Evolutionary conservation across 2,113 vertebrate species (phyloP).

Genomic region (Octodon degus): DNA sequence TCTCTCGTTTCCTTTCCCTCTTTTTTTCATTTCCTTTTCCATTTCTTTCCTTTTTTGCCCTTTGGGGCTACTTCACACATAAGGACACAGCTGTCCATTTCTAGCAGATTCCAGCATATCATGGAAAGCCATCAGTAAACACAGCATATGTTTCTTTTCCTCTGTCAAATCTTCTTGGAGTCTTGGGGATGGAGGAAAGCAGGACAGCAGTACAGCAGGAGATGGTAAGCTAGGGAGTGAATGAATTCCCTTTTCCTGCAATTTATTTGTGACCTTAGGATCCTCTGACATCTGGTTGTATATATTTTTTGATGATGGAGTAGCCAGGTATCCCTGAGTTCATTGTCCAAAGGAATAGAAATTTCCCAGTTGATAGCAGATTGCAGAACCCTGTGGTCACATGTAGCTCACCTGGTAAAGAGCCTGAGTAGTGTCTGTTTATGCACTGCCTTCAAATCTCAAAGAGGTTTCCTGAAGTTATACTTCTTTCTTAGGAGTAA

Average conservation of each 20-base stretch:
- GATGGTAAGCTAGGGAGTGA: background rate
- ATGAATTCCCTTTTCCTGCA: background rate
- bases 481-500: background rate
- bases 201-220: background rate
- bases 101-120: background rate
- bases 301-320: background rate
- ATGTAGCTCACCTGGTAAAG: background rate
- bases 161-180: background rate
- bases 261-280: background rate
- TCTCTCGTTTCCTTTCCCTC: too few relatives aligned
- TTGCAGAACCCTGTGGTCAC: background rate
- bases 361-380: background rate
- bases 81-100: background rate
- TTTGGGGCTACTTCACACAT: background rate
- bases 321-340: background rate
- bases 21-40: background rate
- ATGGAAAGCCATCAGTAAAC: background rate
- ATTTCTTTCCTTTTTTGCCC: background rate
- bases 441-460: background rate
- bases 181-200: background rate
- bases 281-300: background rate
- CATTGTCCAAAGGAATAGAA: background rate
- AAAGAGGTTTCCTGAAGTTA: background rate
- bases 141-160: background rate
- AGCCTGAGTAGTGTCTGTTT: background rate